Conservation (phyloP, 1,140 invertebrate genomes). For the Kradibia gibbosae region DNA sequence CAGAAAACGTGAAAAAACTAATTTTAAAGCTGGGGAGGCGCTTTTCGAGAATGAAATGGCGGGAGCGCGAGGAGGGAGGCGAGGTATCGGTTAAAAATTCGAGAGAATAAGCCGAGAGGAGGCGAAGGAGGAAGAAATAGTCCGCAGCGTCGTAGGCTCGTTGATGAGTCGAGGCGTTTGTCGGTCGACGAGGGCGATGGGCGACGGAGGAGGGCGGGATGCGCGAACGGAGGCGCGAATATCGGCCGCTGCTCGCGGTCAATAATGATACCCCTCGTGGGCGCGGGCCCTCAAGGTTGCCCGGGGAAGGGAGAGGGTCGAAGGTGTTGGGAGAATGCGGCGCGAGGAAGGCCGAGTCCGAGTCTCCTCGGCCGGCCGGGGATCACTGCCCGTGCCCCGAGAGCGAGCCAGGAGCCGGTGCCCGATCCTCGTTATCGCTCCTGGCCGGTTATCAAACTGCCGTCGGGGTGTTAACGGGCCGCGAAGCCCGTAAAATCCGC, state of each 20-base stretch:
- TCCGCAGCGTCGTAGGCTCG: too few species aligned
- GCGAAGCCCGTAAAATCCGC: slow-evolving; percentile 7
- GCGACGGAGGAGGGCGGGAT: not conserved
- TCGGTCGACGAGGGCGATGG: not conserved
- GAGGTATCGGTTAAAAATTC: too few species aligned
- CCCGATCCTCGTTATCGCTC: slow-evolving; percentile 49
- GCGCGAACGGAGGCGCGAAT: not conserved
- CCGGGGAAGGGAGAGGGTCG: not conserved
- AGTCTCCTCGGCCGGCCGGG: too few species aligned
- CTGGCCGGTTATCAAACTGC: slow-evolving; percentile 54
- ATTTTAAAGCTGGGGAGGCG: too few species aligned
- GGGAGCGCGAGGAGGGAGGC: too few species aligned
- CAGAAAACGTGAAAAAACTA: too few species aligned
- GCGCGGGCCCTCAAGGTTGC: not conserved
- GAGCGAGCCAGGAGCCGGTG: not conserved
- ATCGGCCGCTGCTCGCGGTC: not conserved
- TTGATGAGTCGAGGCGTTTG: too few species aligned
- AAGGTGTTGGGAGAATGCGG: slow-evolving; percentile 31
- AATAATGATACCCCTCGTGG: too few species aligned
- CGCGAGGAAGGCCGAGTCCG: too few species aligned
- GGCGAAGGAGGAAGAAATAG: too few species aligned
- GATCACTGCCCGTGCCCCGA: not conserved
- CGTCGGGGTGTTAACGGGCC: slow-evolving; percentile 59
- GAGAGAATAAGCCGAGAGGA: too few species aligned
- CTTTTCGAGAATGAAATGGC: too few species aligned